phyloP scores from a whole-genome alignment of 1,140 invertebrate genomes.

The Panulirus ornatus region DNA sequence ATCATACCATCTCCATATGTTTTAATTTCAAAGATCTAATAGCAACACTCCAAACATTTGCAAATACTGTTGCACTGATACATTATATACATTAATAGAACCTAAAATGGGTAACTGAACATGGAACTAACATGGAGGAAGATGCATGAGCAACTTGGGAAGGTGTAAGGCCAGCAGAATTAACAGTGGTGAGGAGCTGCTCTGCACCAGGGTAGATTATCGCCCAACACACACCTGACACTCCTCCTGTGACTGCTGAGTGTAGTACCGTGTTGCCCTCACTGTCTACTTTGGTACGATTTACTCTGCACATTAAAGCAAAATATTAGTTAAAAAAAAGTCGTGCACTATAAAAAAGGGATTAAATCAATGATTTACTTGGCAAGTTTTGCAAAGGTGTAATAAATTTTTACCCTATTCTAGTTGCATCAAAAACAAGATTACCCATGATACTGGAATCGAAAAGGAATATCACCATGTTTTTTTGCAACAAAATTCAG shows the following conservation, averaged over 20 bases:
- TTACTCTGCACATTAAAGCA: constrained; percentile 52
- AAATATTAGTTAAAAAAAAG: no score
- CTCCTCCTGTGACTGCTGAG: constrained; percentile 35
- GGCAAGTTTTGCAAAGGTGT: no score
- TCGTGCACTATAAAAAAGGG: no score
- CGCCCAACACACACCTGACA: constrained; percentile 58
- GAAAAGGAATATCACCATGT: no score
- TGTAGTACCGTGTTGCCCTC: constrained; percentile 61
- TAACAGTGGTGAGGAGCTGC: constrained; percentile 37
- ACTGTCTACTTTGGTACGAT: constrained; percentile 38
- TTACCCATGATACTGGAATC: no score
- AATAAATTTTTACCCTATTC: no score
- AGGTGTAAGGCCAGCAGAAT: constrained; percentile 51
- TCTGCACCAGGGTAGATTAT: constrained; percentile 50
- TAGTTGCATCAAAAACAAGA: no score
- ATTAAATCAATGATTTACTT: no score
- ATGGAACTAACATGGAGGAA: constrained; percentile 33
- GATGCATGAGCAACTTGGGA: constrained; percentile 57
- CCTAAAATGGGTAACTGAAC: not conserved
- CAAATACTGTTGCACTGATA: not conserved
- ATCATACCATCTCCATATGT: no score
- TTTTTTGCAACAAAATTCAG: no score
- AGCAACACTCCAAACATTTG: no score
- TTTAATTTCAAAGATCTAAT: no score
- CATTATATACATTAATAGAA: not conserved